These are phyloP conservation scores for Alviniconcha strummeri DNA, from an alignment of 2,888 invertebrate genomes.

Conservation along the genomic window DNA sequence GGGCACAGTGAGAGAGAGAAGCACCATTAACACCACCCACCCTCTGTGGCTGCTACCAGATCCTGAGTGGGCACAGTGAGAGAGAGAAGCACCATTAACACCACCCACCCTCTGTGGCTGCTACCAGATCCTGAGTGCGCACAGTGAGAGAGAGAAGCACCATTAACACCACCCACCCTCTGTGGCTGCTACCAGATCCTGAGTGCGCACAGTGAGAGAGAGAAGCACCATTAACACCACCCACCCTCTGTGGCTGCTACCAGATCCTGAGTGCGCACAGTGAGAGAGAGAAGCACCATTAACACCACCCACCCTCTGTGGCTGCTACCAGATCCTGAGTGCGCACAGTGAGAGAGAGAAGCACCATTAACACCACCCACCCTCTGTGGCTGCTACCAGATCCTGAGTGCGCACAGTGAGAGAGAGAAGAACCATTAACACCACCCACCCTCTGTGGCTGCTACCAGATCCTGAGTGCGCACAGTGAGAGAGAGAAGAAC, in stretches of 20 bases:
- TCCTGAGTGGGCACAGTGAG: conserved; percentile 78
- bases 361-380: no score
- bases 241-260: conserved; percentile 91
- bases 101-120: conserved; percentile 87
- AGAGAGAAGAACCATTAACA: no score
- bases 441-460: conserved; percentile 87
- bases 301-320: conserved; percentile 79
- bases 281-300: no score
- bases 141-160: no score
- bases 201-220: conserved; percentile 36
- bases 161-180: conserved; percentile 73
- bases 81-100: no score
- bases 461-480: conserved; percentile 86
- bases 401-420: conserved; percentile 78
- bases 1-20: no score
- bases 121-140: conserved; percentile 86
- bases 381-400: conserved; percentile 91
- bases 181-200: conserved; percentile 94
- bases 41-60: conserved; percentile 91
- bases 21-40: no score
- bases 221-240: no score
- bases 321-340: conserved; percentile 91
- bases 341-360: no score
- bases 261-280: conserved; percentile 81
- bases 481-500: no score